Conservation (phyloP, 30 jellyfish, hydroid and myxozoan genomes). For the Cassiopea xamachana region DNA sequence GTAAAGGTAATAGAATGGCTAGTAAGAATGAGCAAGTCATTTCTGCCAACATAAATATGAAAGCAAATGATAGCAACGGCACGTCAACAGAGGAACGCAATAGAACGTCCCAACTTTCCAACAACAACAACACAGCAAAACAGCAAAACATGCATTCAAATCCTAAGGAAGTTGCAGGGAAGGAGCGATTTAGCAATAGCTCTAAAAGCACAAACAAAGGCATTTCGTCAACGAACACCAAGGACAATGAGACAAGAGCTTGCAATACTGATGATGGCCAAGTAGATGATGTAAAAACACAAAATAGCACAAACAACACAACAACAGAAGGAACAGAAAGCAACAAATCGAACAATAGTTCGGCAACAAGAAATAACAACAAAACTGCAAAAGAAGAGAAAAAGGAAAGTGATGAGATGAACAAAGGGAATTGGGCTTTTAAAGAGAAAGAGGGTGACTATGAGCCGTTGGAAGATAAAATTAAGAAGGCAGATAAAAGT, state of each 20-base stretch:
- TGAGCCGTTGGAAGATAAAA: background rate
- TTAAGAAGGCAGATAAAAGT: background rate
- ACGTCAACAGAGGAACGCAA: background rate
- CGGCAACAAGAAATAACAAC: background rate
- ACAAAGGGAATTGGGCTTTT: background rate
- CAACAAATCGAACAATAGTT: background rate
- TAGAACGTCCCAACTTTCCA: background rate
- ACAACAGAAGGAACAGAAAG: background rate
- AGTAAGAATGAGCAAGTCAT: background rate
- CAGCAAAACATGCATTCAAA: background rate
- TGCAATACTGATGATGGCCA: background rate
- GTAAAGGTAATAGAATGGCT: background rate
- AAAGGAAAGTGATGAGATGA: background rate
- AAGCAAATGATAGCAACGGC: background rate
- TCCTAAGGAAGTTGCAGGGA: background rate
- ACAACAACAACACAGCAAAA: background rate
- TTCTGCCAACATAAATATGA: background rate
- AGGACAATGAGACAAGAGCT: background rate
- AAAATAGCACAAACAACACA: background rate
- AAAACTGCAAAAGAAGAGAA: background rate
- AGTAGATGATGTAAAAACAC: background rate
- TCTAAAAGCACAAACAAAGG: background rate
- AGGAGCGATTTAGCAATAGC: background rate
- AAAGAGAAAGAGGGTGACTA: background rate
- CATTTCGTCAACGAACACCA: background rate